Percentiles rank a stretch among this genome's conserved stretches.
Conservation (phyloP, 2,888 invertebrate genomes). For the Caenorhabditis zanzibari region DNA sequence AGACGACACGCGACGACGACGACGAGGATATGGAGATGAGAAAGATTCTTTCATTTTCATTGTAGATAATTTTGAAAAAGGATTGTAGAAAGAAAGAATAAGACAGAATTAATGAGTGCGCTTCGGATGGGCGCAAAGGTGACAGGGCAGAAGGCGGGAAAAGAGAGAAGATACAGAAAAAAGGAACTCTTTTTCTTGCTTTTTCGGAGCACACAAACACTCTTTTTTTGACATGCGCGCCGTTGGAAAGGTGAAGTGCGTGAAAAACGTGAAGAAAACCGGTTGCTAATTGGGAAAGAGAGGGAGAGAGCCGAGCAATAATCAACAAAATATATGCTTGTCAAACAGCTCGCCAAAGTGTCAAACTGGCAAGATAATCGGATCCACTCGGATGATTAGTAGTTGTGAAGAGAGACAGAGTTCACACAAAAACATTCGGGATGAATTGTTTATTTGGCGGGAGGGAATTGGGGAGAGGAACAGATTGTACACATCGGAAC, state of each 20-base stretch:
- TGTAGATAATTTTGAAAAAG: constrained; percentile 52
- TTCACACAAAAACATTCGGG: constrained; percentile 25
- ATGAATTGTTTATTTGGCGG: constrained; percentile 12
- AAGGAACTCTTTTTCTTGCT: constrained; percentile 21
- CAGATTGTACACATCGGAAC: constrained; percentile 1
- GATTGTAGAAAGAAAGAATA: not conserved
- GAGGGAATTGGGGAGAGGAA: not conserved
- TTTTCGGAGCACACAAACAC: constrained; percentile 40
- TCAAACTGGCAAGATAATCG: constrained; percentile 54
- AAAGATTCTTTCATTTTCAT: constrained; percentile 21
- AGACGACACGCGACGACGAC: constrained; percentile 29
- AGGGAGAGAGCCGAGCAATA: constrained; percentile 41
- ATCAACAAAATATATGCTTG: constrained; percentile 58
- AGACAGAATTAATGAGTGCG: constrained; percentile 50
- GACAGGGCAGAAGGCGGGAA: constrained; percentile 48
- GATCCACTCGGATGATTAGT: constrained; percentile 33
- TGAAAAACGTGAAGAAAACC: constrained; percentile 50
- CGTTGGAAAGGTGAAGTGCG: constrained; percentile 44
- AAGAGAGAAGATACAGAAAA: constrained; percentile 36
- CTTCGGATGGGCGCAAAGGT: constrained; percentile 40
- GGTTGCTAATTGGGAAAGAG: constrained; percentile 21
- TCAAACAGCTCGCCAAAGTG: constrained; percentile 49
- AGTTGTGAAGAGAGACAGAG: constrained; percentile 9
- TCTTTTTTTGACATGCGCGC: constrained; percentile 46
- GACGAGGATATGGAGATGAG: constrained; percentile 19